Conservation (phyloP, 2,113 vertebrate species). For the Crotalus tigris region DNA sequence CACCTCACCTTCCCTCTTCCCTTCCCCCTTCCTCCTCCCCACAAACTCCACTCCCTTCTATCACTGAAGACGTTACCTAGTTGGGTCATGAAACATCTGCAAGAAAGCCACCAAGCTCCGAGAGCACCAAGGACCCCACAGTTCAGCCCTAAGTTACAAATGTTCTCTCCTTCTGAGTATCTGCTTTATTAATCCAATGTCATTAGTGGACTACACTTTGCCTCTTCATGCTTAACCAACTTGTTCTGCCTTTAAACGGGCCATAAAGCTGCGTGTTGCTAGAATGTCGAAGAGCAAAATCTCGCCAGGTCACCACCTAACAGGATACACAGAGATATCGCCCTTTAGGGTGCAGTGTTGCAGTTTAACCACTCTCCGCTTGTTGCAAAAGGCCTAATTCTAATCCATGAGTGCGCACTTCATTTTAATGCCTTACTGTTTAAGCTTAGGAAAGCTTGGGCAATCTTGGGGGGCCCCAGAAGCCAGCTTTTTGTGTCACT, state of each 20-base stretch:
- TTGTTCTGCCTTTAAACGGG: neutral
- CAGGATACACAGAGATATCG: neutral
- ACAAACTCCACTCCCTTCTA: no score
- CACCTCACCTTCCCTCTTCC: no score
- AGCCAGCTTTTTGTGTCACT: neutral
- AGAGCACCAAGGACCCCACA: neutral
- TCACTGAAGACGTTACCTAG: neutral
- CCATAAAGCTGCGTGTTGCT: neutral
- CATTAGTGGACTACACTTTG: neutral
- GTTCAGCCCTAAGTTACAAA: neutral
- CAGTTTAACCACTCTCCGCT: neutral
- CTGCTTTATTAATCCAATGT: neutral
- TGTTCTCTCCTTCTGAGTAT: neutral
- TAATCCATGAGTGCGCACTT: neutral
- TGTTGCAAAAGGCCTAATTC: neutral
- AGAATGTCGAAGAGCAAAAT: neutral
- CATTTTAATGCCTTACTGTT: neutral
- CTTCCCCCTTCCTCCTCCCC: no score
- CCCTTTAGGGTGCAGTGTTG: neutral
- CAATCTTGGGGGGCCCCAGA: neutral
- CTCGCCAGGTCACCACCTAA: neutral
- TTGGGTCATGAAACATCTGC: no score
- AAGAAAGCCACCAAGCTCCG: no score
- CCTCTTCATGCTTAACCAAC: neutral
- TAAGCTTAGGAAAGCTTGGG: neutral